Evolutionary conservation across 2,113 vertebrate species (phyloP).

Genomic region (Pristiophorus japonicus): DNA sequence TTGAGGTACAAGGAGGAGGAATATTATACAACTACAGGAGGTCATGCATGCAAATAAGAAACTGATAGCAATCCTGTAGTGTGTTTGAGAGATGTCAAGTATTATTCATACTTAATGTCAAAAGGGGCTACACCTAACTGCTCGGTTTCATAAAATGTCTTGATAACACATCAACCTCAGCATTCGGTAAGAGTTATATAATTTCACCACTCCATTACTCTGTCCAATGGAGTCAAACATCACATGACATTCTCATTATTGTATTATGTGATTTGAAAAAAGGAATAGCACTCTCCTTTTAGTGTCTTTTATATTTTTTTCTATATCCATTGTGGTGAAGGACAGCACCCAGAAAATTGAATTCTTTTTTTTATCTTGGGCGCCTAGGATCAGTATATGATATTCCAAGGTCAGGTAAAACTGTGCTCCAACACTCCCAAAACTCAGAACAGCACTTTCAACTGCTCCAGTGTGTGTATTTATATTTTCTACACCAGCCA

Average conservation of each 20-base stretch:
- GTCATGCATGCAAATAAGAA: background rate
- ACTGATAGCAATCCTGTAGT: background rate
- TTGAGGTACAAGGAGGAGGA: background rate
- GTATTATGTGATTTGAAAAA: background rate
- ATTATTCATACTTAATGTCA: background rate
- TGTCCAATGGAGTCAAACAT: background rate
- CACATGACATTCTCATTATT: background rate
- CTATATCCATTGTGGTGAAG: background rate
- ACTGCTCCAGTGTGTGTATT: background rate
- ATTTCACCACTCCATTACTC: background rate
- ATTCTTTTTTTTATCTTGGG: background rate
- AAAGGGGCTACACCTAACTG: background rate
- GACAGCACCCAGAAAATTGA: background rate
- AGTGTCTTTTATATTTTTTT: background rate
- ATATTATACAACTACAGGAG: background rate
- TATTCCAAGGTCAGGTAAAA: background rate
- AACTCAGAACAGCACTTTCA: background rate
- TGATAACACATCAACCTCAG: no score
- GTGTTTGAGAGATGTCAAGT: background rate
- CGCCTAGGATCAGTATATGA: background rate
- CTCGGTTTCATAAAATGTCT: background rate
- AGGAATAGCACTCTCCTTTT: background rate
- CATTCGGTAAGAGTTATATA: background rate
- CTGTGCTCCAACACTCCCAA: background rate
- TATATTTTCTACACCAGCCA: background rate